Evolutionary conservation across 2,797 vertebrate genomes (phyloP).

Genomic region (Columba guinea): DNA sequence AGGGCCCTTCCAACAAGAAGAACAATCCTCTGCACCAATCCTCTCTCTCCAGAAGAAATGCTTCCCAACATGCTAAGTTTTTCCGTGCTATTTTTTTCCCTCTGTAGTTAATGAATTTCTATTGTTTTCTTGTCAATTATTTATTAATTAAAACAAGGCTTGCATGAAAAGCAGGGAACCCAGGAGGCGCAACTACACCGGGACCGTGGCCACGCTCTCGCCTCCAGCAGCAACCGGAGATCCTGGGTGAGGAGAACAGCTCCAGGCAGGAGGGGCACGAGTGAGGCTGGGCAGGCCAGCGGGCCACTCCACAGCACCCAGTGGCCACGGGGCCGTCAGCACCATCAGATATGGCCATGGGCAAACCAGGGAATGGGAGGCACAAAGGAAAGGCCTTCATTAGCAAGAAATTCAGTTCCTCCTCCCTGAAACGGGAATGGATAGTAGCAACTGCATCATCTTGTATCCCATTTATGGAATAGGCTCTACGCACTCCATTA

Average conservation of each 20-base stretch:
- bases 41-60: constrained; percentile 11
- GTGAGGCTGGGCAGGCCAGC: neutral
- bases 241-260: neutral
- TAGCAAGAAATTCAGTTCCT: neutral
- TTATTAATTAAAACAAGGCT: constrained; percentile 49
- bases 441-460: neutral
- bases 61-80: constrained; percentile 24
- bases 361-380: neutral
- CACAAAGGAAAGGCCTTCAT: neutral
- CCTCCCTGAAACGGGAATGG: neutral
- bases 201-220: rapidly evolving
- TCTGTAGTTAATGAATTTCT: constrained; percentile 30
- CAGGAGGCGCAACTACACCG: neutral
- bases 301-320: neutral
- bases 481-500: neutral
- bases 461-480: neutral
- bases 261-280: neutral
- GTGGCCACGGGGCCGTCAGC: rapidly evolving
- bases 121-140: constrained; percentile 50
- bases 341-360: rapidly evolving
- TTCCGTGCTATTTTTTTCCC: neutral
- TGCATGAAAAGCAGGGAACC: neutral
- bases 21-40: neutral
- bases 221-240: neutral
- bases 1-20: neutral